Evolutionary conservation across 2,888 invertebrate genomes (phyloP).

Genomic region (Nephrotoma appendiculata): DNA sequence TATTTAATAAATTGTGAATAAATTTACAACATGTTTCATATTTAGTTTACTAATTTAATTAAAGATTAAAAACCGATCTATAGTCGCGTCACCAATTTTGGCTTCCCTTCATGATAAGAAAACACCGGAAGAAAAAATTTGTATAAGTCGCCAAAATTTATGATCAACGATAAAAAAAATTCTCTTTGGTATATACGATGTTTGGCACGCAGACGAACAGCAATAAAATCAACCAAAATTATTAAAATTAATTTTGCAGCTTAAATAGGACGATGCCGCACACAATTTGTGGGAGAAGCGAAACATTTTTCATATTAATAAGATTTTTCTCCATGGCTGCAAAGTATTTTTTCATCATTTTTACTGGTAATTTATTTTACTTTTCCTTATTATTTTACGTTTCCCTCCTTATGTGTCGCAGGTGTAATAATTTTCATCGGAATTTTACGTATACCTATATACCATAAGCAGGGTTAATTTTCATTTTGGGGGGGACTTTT

Average conservation of each 20-base stretch:
- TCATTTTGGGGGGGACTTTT: background rate
- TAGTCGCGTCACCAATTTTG: no score
- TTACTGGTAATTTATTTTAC: background rate
- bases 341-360: background rate
- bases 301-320: background rate
- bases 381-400: background rate
- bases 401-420: background rate
- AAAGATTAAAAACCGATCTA: no score
- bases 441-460: background rate
- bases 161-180: no score
- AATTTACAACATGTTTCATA: no score
- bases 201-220: no score
- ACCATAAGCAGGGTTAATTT: background rate
- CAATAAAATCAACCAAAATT: background rate
- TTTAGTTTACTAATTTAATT: no score
- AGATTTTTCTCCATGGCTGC: background rate
- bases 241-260: background rate
- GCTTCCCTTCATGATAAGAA: no score
- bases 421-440: background rate
- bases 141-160: no score
- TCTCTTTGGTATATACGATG: no score
- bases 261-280: background rate
- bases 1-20: no score
- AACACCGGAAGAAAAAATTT: no score
- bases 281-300: background rate